Base-by-base conservation (phyloP, 2,113 vertebrate species). In the Hymenochirus boettgeri region DNA sequence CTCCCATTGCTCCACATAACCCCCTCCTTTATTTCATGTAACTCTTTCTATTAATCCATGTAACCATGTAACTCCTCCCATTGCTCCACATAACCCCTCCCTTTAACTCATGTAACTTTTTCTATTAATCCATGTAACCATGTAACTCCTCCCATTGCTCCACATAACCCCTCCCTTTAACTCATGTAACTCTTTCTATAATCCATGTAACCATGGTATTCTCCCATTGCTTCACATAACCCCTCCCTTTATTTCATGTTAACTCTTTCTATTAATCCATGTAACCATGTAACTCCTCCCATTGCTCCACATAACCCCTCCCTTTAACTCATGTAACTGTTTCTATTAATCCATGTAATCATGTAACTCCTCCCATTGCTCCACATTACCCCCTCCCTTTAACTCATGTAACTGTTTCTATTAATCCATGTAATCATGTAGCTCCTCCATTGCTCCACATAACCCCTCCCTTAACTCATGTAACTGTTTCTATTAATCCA, bases 71-170 rank as follows among this genome's bases (percentile, higher is more conserved):
- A n/a, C n/a, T n/a, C n/a, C n/a, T n/a, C n/a, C n/a, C n/a, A n/a
- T n/a, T n/a, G n/a, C n/a, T n/a, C n/a, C n/a, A 51, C 8, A 51
- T 51, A 51, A 24, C 48, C 48, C 23, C 48, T 51, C 48, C 48
- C 19, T 8, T 24, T 51, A 6, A 51, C 48, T 39, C 48, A 24
- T 1, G 4, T 51, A 52, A 52, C 13, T 13, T 7, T 12, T 26
- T 17, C 17, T 59, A 46, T 26, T 46, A 18, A 13, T 59, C 22
- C 57, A 59, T 26, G 39, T 57, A 57, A 37, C 31, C 22, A n/a
- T n/a, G n/a, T n/a, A n/a, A n/a, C n/a, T n/a, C n/a, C n/a, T n/a
- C n/a, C n/a, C n/a, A n/a, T n/a, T n/a, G 31, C 55, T 57, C 55
- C 55, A 12, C 2, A 42, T 42, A 39, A 37, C 31, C 39, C 55